Evolutionary conservation across 37 sponge, comb jelly and placozoan genomes (phyloP), one percentile per base, ranked within the genome.

Genomic region (Agelas oroides): DNA sequence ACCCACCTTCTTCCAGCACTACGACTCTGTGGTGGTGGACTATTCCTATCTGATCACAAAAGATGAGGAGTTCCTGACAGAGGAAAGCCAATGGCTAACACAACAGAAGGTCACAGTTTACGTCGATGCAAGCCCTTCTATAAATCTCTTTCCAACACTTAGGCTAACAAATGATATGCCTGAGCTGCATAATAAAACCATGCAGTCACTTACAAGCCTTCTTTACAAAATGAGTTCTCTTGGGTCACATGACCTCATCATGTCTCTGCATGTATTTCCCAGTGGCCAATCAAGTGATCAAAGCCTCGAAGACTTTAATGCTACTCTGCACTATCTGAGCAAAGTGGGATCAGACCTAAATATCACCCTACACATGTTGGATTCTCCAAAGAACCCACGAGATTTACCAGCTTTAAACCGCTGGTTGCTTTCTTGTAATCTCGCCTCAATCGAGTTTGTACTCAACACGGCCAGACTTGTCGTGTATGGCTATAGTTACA

Each of bases 1-100:
- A 5, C 87, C 87, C 34, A 74, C 87, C 33, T 87, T 87, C 66
- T 79, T 73, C 68, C 87, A 79, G 74, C 87, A 87, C 74, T 87
- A 57, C 40, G 79, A 79, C 46, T 78, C 79, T 54, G 75, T 80
- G 14, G 73, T 87, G 0, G 81, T 87, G 30, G 87, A 87, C 81
- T 79, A 79, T 21, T 59, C 63, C 13, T 87, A 87, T 23, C n/a
- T 80, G 15, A 73, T 62, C 31, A 30, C 67, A 12, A 79, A 71
- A 64, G 87, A 87, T 36, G 40, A 53, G 1, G 73, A 58, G 5
- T 87, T 80, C 33, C 68, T 87, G 59, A 14, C 6, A 31, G 14
- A 41, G n/a, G 87, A 87, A 39, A 30, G 65, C 20, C 25, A 54
- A 21, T 87, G 87, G 87, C 36, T 79, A 56, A 18, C 16, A 0